A percentile compares a stretch with the other conserved stretches of the same genome.
Evolutionary conservation across 2,888 invertebrate species (phyloP).

Genomic region (Cataglyphis rosenhaueri): DNA sequence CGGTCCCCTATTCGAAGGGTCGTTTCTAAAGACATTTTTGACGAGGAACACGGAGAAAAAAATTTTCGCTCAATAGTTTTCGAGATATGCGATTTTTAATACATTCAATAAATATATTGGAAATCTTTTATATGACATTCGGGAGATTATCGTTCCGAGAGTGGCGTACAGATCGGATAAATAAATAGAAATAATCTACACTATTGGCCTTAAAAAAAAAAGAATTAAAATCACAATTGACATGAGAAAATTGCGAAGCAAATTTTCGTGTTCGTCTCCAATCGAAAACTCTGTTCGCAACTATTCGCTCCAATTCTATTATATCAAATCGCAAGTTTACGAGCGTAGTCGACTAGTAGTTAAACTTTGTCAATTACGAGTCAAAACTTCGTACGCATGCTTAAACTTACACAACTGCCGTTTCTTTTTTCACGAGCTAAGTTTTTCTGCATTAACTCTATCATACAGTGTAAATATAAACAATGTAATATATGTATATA

Average conservation of each 20-base stretch:
- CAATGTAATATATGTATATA: not conserved
- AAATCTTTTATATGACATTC: not conserved
- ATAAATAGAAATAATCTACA: not conserved
- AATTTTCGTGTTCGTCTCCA: not conserved
- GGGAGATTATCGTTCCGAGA: not conserved
- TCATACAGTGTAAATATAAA: not conserved
- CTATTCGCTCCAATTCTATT: constrained; percentile 12
- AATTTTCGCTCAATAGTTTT: no score
- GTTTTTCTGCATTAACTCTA: not conserved
- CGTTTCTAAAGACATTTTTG: no score
- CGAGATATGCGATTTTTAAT: no score
- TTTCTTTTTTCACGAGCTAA: constrained; percentile 24
- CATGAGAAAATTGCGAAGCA: not conserved
- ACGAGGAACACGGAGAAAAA: no score
- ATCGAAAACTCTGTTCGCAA: not conserved
- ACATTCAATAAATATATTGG: not conserved
- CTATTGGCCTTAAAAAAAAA: not conserved
- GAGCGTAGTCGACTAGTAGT: constrained; percentile 29
- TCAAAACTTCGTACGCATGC: constrained; percentile 29
- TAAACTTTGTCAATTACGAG: constrained; percentile 49
- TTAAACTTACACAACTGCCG: constrained; percentile 11
- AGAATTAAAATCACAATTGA: constrained; percentile 18
- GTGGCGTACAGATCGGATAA: not conserved
- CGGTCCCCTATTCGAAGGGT: no score
- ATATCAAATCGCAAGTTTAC: constrained; percentile 8